Evolutionary conservation across 2,888 invertebrate species (phyloP).

Genomic region (Chymomyza amoena): DNA sequence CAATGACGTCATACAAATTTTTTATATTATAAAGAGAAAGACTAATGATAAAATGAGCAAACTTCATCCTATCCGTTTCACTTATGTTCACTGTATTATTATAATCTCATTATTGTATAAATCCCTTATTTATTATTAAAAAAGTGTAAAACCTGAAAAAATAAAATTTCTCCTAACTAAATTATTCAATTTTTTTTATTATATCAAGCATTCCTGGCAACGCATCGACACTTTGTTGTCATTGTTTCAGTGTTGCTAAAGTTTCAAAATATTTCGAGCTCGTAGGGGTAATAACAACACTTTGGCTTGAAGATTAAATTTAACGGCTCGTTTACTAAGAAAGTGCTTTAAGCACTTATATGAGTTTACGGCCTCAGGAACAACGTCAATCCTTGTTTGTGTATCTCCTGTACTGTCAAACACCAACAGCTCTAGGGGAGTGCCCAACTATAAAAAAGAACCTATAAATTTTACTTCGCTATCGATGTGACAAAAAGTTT

Average conservation of each 20-base stretch:
- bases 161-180: too few relatives aligned
- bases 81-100: too few relatives aligned
- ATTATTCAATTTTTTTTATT: not conserved
- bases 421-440: not conserved
- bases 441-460: not conserved
- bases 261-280: not conserved
- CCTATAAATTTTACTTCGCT: not conserved
- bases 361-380: not conserved
- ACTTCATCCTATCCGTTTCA: too few relatives aligned
- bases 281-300: not conserved
- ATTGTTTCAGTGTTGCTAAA: not conserved
- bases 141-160: too few relatives aligned
- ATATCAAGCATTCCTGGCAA: not conserved
- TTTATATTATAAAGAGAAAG: too few relatives aligned
- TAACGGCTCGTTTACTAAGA: not conserved
- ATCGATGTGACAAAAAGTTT: not conserved
- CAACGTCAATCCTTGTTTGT: not conserved
- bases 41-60: too few relatives aligned
- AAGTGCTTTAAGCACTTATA: not conserved
- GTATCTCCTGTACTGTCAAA: not conserved
- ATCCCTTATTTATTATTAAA: too few relatives aligned
- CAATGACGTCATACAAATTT: too few relatives aligned
- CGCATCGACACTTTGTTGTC: too few relatives aligned
- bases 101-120: too few relatives aligned
- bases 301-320: not conserved